These are phyloP conservation scores for Disparrhopalites patrizii DNA, from an alignment of 2,888 invertebrate species.

Conservation along the genomic window DNA sequence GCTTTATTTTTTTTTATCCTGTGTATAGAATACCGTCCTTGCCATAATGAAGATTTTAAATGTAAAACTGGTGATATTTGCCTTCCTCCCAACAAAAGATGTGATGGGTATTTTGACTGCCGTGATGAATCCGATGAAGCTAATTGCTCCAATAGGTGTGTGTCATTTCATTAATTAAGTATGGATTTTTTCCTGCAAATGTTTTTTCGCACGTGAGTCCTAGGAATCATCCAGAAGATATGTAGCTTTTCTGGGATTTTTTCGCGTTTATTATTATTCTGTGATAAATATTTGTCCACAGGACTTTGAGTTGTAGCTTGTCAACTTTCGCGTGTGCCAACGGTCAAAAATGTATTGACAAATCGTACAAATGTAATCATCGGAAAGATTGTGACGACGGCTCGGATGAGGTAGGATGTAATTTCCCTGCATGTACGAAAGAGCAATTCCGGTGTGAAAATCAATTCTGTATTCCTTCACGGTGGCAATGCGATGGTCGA, in stretches of 20 bases:
- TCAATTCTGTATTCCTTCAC: constrained; percentile 82
- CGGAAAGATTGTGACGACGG: constrained; percentile 81
- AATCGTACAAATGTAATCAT: constrained; percentile 74
- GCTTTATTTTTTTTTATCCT: neutral
- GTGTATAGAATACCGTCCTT: constrained; percentile 76
- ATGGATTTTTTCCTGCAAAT: no score
- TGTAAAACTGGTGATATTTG: constrained; percentile 74
- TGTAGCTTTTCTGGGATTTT: no score
- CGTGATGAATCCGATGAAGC: constrained; percentile 76
- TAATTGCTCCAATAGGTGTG: constrained; percentile 56
- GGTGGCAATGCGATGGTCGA: constrained; percentile 73
- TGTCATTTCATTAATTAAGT: neutral
- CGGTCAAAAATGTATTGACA: constrained; percentile 76
- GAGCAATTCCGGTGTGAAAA: constrained; percentile 91
- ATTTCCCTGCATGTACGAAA: constrained; percentile 79
- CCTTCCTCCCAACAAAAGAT: constrained; percentile 80
- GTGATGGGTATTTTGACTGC: constrained; percentile 89
- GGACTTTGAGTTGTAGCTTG: constrained; percentile 29
- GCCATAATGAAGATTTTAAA: constrained; percentile 79
- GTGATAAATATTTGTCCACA: neutral
- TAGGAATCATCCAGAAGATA: no score
- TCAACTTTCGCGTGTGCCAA: constrained; percentile 68
- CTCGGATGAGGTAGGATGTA: constrained; percentile 75
- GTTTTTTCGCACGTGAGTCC: no score
- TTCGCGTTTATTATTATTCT: no score